phyloP scores from a whole-genome alignment of 1,140 invertebrate genomes.

The Drosophila bocqueti region DNA sequence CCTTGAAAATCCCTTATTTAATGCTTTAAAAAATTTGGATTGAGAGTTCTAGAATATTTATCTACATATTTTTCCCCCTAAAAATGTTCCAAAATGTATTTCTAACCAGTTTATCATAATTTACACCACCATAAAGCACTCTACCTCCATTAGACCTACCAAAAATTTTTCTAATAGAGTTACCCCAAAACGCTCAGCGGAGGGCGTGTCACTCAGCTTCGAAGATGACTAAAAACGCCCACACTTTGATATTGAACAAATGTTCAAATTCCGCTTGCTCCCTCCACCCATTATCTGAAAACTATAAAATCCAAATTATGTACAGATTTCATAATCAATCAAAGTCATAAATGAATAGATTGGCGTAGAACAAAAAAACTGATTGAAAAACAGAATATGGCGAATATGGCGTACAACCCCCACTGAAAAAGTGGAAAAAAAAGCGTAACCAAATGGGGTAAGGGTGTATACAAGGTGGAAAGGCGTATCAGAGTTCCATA shows the following conservation, averaged over 20 bases:
- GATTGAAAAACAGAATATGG: constrained; percentile 27
- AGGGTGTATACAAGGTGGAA: constrained; percentile 41
- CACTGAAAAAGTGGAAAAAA: constrained; percentile 12
- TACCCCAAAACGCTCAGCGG: constrained; percentile 1
- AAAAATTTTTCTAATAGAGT: constrained; percentile 38
- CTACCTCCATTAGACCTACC: constrained; percentile 18
- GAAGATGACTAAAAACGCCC: constrained; percentile 54
- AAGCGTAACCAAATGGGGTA: constrained; percentile 42
- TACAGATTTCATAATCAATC: constrained; percentile 79
- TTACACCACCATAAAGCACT: constrained; percentile 6
- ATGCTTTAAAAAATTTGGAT: not conserved
- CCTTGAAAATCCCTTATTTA: too few relatives aligned
- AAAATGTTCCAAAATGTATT: not conserved
- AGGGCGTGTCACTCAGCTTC: constrained; percentile 28
- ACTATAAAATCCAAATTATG: constrained; percentile 64
- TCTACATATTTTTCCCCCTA: not conserved
- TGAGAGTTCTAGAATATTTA: not conserved
- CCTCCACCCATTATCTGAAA: constrained; percentile 30
- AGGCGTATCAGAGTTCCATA: constrained; percentile 64
- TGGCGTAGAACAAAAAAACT: constrained; percentile 42
- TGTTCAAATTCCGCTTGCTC: constrained; percentile 60
- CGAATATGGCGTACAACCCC: constrained; percentile 63
- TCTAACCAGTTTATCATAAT: not conserved
- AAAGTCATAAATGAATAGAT: constrained; percentile 80
- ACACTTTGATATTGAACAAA: constrained; percentile 63